A percentile compares a stretch with the other conserved stretches of the same genome.
phyloP scores from a whole-genome alignment of 2,888 invertebrate genomes.

The Ophion costatus region DNA sequence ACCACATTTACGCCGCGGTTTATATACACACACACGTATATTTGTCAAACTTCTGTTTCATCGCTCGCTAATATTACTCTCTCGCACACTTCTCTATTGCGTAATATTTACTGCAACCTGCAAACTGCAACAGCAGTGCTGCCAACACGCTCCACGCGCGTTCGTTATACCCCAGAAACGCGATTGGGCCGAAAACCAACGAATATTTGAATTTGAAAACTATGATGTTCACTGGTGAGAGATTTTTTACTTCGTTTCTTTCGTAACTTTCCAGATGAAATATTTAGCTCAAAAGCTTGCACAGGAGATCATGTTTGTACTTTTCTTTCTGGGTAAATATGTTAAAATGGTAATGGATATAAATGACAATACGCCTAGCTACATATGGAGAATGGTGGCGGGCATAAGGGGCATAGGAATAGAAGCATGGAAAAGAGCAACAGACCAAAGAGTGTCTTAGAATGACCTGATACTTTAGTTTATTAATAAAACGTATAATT shows the following conservation, averaged over 20 bases:
- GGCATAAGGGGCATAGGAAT: no score
- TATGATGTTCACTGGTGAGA: not conserved
- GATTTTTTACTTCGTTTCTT: no score
- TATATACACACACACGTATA: slow-evolving; percentile 1
- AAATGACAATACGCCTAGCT: no score
- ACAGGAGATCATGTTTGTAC: no score
- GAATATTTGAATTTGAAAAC: slow-evolving; percentile 3
- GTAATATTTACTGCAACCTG: slow-evolving; percentile 39
- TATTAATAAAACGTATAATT: no score
- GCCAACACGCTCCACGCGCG: not conserved
- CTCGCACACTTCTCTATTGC: slow-evolving; percentile 43
- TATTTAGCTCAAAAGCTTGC: no score
- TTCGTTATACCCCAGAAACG: not conserved
- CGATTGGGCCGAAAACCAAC: not conserved
- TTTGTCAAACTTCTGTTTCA: slow-evolving; percentile 35
- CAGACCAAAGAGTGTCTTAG: no score
- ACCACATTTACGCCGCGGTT: slow-evolving; percentile 8
- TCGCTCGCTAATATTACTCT: not conserved
- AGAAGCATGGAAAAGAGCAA: no score
- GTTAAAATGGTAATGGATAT: not conserved
- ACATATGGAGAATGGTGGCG: no score
- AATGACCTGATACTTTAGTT: no score
- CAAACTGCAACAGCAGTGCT: slow-evolving; percentile 23
- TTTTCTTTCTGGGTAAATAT: no score
- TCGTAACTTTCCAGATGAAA: no score